Evolutionary conservation across 1,140 invertebrate genomes (phyloP), one percentile per base, ranked within the genome.

Genomic region (Liolophura sinensis): DNA sequence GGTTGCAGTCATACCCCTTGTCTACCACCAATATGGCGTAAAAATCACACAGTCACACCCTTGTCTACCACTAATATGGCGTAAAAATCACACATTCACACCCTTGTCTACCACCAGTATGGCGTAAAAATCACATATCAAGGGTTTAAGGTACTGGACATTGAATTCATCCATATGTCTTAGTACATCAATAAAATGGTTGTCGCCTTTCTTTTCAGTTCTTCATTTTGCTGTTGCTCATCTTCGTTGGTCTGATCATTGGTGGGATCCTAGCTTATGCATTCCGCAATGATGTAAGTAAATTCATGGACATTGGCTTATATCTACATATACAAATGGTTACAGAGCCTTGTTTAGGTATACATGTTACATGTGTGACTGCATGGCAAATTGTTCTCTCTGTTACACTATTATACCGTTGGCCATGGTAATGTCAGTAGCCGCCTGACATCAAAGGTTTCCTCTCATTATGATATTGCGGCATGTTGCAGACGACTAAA

Each of bases 201-300:
- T 27, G 64, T 69, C 46, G 18, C 50, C 52, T 63, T 18, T 62
- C 16, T 4, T 72, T 74, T 48, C 75, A 78, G 77, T 78, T 77
- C 61, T 78, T 78, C 62, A 47, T 73, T 16, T 60, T 78, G 7
- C 64, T 78, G 24, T 50, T 78, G 22, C 6, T 75, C 47, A 70
- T 78, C 65, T 71, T 78, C 25, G 16, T 77, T 16, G 68, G 66
- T 1, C 65, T 78, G 62, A 48, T 78, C 25, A 62, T 74, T 15
- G 73, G 75, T 31, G 70, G 70, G 1, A 71, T 77, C 27, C 31
- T 77, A 20, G 62, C 73, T 54, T 77, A 75, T 60, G 77, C 72
- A 16, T 75, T 73, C 64, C 60, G 72, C 48, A 68, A 69, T 16
- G 64, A 74, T 67, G 77, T 78, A 65, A 62, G 69, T 70, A 40